phyloP scores from a whole-genome alignment of 2,113 vertebrate species.

The Ginglymostoma cirratum region DNA sequence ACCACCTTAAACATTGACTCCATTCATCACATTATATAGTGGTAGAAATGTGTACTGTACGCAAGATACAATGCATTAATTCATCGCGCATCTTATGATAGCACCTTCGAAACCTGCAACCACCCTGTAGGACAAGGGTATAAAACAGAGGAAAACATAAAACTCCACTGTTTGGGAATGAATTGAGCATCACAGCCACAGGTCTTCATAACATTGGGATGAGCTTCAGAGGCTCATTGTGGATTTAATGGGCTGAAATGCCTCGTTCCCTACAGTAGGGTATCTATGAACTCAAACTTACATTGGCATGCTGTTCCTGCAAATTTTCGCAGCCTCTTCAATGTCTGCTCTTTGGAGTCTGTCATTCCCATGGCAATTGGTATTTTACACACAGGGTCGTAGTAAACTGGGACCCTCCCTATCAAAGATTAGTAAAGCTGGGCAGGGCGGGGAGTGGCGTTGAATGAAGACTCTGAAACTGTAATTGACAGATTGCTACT shows the following conservation, averaged over 20 bases:
- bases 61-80: no score
- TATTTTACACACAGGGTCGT: neutral
- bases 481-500: neutral
- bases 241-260: no score
- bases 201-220: neutral
- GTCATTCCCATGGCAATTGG: neutral
- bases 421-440: neutral
- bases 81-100: no score
- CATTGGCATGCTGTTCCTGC: neutral
- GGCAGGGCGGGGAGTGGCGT: neutral
- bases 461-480: neutral
- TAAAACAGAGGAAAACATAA: no score
- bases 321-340: neutral
- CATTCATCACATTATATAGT: no score
- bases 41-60: no score
- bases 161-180: neutral
- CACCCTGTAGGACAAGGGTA: no score
- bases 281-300: neutral
- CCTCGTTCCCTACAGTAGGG: no score
- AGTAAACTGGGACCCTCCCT: neutral
- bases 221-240: no score
- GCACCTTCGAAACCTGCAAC: no score
- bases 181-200: neutral
- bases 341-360: neutral
- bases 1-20: no score